These are phyloP conservation scores for Nycticebus coucang DNA, from an alignment of 2,113 vertebrate species.

Conservation along the genomic window DNA sequence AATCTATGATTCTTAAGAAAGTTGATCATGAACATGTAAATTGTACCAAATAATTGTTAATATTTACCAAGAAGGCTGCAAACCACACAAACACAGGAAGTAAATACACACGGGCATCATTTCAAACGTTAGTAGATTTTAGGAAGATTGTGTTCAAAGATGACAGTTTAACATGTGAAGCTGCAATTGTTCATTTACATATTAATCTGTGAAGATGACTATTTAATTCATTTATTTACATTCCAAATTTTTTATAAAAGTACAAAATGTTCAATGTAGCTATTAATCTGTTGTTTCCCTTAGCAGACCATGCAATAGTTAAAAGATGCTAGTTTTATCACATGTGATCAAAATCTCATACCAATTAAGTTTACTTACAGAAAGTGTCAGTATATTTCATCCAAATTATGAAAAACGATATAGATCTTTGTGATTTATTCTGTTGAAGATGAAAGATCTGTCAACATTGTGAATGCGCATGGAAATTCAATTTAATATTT, in stretches of 20 bases:
- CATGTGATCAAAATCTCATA: not conserved
- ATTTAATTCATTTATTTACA: conserved; percentile 6
- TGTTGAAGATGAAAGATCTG: not conserved
- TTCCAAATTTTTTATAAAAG: not conserved
- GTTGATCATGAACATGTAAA: not conserved
- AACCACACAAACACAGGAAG: not conserved
- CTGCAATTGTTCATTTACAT: not conserved
- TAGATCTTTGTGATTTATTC: not conserved
- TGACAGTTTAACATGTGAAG: not conserved
- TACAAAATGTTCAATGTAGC: not conserved
- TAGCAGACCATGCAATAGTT: not conserved
- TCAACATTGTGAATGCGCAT: not conserved
- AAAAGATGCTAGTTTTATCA: not conserved
- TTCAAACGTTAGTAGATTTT: not conserved
- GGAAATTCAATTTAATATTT: not conserved
- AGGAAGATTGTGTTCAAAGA: not conserved
- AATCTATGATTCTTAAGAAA: not conserved
- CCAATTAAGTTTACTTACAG: not conserved
- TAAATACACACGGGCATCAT: not conserved
- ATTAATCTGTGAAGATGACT: not conserved
- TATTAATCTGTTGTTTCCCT: not conserved
- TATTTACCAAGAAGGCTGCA: not conserved
- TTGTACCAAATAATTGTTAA: not conserved
- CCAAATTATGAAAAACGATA: not conserved
- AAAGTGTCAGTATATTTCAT: not conserved